A percentile compares a stretch with the other conserved stretches of the same genome.
Conservation (phyloP, 2,797 vertebrate genomes). For the Peromyscus attwateri region DNA sequence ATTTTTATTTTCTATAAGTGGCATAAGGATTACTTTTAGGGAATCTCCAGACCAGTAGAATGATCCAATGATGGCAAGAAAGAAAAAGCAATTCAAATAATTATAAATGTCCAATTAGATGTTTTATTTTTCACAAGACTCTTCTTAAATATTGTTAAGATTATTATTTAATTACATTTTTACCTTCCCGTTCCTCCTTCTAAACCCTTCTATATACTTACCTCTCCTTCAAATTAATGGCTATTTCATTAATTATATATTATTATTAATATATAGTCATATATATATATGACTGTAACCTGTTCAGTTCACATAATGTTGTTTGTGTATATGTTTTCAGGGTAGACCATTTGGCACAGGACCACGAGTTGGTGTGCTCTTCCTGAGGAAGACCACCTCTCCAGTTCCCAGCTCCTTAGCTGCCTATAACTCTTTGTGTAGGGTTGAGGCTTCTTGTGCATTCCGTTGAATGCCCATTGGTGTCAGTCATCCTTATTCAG, state of each 20-base stretch:
- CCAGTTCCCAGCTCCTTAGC: background rate
- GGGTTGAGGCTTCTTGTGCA: background rate
- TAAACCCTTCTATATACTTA: background rate
- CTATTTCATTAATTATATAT: too few relatives aligned
- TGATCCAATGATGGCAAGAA: background rate
- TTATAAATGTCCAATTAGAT: background rate
- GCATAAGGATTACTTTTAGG: background rate
- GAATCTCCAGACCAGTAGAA: background rate
- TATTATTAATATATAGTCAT: background rate
- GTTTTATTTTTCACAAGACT: background rate
- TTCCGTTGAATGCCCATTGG: background rate
- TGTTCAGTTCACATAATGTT: background rate
- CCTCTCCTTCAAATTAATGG: background rate
- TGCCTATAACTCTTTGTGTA: background rate
- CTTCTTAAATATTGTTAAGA: background rate
- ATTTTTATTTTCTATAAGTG: background rate
- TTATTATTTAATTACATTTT: background rate
- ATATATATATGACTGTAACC: background rate
- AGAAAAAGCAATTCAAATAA: background rate
- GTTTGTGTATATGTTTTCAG: background rate
- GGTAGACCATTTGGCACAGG: background rate
- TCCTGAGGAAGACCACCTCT: background rate
- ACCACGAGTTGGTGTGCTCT: background rate
- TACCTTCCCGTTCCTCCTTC: background rate
- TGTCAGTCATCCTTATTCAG: background rate